These are phyloP conservation scores for Tetragnatha montana DNA, from an alignment of 2,888 invertebrate genomes.

Conservation along the genomic window DNA sequence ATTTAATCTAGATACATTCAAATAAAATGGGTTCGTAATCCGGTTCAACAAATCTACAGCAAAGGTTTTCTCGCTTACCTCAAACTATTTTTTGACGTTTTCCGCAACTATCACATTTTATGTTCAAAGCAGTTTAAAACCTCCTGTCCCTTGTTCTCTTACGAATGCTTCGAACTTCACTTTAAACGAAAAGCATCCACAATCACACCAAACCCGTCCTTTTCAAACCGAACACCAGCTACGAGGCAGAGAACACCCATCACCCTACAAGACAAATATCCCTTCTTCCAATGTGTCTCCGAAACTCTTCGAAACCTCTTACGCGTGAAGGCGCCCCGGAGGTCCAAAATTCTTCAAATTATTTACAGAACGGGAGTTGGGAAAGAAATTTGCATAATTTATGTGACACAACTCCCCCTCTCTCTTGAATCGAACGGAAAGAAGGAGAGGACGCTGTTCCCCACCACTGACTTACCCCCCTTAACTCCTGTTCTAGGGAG, in stretches of 20 bases:
- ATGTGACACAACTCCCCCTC: constrained; percentile 54
- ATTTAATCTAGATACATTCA: too few species aligned
- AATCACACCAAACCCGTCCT: background rate
- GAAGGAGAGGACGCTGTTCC: background rate
- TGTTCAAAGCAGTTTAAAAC: too few species aligned
- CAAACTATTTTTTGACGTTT: too few species aligned
- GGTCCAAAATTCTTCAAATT: constrained; percentile 54
- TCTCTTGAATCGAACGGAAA: constrained; percentile 33
- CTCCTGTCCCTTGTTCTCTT: too few species aligned
- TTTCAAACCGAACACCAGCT: background rate
- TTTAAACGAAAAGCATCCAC: too few species aligned
- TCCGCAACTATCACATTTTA: too few species aligned
- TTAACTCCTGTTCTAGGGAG: constrained; percentile 43
- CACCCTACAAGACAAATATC: constrained; percentile 40
- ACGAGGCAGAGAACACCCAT: constrained; percentile 13
- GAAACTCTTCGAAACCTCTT: constrained; percentile 34
- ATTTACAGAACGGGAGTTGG: constrained; percentile 57
- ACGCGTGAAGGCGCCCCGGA: constrained; percentile 28
- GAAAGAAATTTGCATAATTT: constrained; percentile 68
- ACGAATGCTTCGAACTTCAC: too few species aligned
- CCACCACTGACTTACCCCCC: constrained; percentile 6
- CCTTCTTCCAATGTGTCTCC: constrained; percentile 24
- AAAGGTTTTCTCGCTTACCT: too few species aligned
- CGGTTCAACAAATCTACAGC: too few species aligned
- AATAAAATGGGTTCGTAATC: too few species aligned